Conservation (phyloP, 2,888 invertebrate species). For the Agonopterix arenella region DNA sequence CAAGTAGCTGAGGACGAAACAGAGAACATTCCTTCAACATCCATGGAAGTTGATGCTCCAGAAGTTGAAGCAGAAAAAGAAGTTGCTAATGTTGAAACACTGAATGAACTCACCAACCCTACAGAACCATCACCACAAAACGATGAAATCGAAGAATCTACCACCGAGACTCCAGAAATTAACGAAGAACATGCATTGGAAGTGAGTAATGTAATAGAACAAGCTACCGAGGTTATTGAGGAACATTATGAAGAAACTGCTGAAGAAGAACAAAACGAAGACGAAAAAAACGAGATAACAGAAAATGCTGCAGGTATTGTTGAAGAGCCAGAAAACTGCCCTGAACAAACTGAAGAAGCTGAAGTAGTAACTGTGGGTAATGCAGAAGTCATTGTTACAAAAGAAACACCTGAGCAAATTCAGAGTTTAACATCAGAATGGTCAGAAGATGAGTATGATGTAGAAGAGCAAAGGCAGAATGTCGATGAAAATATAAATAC, state of each 20-base stretch:
- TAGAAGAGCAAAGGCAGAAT: conserved; percentile 3
- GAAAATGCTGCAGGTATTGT: conserved; percentile 8
- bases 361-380: conserved; percentile 16
- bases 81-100: conserved; percentile 5
- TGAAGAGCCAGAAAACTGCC: not conserved
- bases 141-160: not conserved
- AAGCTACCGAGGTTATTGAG: conserved; percentile 1
- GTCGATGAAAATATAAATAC: conserved; percentile 4
- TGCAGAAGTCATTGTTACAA: conserved; percentile 13
- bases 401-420: conserved; percentile 33
- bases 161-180: not conserved
- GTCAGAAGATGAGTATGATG: conserved; percentile 46
- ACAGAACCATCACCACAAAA: not conserved
- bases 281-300: conserved; percentile 20
- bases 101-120: not conserved
- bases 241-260: conserved; percentile 8
- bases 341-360: conserved; percentile 10
- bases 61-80: conserved; percentile 9
- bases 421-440: conserved; percentile 51
- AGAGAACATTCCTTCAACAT: conserved; percentile 9
- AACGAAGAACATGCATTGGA: not conserved
- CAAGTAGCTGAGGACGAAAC: conserved; percentile 14
- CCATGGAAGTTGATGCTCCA: conserved; percentile 9
- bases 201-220: not conserved
- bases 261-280: conserved; percentile 16